A percentile compares a stretch with the other conserved stretches of the same genome.
These are phyloP conservation scores for Spodoptera littoralis DNA, from an alignment of 2,888 invertebrate species.

Conservation along the genomic window DNA sequence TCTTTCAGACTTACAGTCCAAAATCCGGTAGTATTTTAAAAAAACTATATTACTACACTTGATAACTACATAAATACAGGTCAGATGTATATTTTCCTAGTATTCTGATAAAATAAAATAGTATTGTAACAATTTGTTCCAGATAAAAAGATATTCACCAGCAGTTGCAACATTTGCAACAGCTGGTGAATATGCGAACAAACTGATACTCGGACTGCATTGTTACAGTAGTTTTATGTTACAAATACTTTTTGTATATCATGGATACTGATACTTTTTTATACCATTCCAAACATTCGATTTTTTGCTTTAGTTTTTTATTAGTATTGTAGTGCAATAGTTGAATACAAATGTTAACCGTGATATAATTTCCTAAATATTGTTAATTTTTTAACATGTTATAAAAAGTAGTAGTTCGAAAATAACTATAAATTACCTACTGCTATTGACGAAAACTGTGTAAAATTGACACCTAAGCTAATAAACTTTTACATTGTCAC, in stretches of 20 bases:
- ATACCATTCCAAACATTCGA: not conserved
- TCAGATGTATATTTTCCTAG: too few relatives aligned
- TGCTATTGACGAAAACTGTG: too few relatives aligned
- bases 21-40: too few relatives aligned
- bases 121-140: conserved; percentile 6
- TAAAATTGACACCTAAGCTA: not conserved
- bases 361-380: too few relatives aligned
- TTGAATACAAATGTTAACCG: not conserved
- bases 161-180: conserved; percentile 10
- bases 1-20: too few relatives aligned
- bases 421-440: too few relatives aligned
- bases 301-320: conserved; percentile 2
- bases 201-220: conserved; percentile 9
- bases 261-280: not conserved
- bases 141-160: conserved; percentile 15
- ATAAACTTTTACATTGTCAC: not conserved
- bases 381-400: too few relatives aligned
- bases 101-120: not conserved
- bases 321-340: not conserved
- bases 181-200: conserved; percentile 23
- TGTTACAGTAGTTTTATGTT: conserved; percentile 15
- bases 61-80: too few relatives aligned
- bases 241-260: conserved; percentile 18
- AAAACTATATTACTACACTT: too few relatives aligned
- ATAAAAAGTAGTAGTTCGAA: too few relatives aligned